Evolutionary conservation across 2,113 vertebrate genomes (phyloP).

Genomic region (Geococcyx californianus): DNA sequence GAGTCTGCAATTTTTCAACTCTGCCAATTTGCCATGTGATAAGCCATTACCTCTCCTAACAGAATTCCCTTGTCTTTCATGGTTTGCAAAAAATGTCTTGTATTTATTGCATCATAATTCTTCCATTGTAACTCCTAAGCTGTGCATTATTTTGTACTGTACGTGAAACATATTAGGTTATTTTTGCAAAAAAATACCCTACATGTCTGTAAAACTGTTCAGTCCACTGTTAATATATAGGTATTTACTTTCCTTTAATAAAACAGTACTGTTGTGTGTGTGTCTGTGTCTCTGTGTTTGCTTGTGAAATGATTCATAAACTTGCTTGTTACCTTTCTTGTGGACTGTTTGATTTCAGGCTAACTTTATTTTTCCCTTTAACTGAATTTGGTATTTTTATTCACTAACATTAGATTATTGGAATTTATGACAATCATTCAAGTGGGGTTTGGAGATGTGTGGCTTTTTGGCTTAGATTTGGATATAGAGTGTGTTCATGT

Average conservation of each 20-base stretch:
- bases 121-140: not conserved
- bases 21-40: not conserved
- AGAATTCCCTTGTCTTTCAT: not conserved
- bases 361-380: not conserved
- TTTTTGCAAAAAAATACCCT: not conserved
- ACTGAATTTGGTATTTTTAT: not conserved
- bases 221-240: not conserved
- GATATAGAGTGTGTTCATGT: not conserved
- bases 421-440: not conserved
- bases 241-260: not conserved
- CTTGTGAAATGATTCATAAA: not conserved
- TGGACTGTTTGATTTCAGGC: not conserved
- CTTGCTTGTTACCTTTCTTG: not conserved
- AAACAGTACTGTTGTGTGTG: fast-evolving
- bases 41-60: not conserved
- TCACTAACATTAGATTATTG: not conserved
- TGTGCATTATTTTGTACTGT: not conserved
- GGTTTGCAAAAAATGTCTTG: not conserved
- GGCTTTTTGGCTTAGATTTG: not conserved
- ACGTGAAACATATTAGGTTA: not conserved
- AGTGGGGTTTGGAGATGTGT: fast-evolving
- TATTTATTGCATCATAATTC: not conserved
- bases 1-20: not conserved
- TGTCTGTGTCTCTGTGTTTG: not conserved
- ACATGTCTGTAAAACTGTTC: not conserved